Evolutionary conservation across 2,113 vertebrate species (phyloP), one percentile per base, ranked within the genome.

Genomic region (Rhineura floridana): DNA sequence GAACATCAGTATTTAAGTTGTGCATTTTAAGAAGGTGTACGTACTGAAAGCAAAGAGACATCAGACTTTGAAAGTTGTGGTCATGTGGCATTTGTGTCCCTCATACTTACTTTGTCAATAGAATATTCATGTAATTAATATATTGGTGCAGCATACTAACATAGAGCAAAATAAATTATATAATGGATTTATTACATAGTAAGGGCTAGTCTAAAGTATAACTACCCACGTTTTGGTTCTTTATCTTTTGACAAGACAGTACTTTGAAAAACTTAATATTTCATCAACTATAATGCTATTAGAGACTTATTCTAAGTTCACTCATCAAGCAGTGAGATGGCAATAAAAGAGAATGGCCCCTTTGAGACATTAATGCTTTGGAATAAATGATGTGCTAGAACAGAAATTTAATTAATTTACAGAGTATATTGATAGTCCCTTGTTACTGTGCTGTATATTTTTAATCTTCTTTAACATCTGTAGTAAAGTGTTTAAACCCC

Each of bases 351-450:
- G 97, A 99, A 99, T 98, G 97, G 97, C 98, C 98, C 99, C 98
- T 97, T 97, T 93, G 98, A 99, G 98, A 99, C 98, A 94, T 97
- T 98, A 98, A 97, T 97, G 96, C 97, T 97, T 97, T 97, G 96
- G 98, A 99, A 99, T 99, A 99, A 99, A 99, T 99, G 98, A 99
- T 98, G 98, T 98, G 97, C 98, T 97, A 98, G 98, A 98, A 98
- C 98, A 98, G 98, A 98, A 98, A 99, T 98, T 98, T 99, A 99
- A 99, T 99, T 99, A 99, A 99, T 99, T 99, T 99, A 98, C 98
- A 97, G 98, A 97, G 98, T 98, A 97, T 99, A 99, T 99, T 99
- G 99, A 99, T 99, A 98, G 98, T 98, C 98, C 97, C 98, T 98
- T 98, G 98, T 98, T 98, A 98, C 98, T 97, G 96, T 95, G 97